phyloP scores from a whole-genome alignment of 2,797 vertebrate genomes.

The Ispidina picta region DNA sequence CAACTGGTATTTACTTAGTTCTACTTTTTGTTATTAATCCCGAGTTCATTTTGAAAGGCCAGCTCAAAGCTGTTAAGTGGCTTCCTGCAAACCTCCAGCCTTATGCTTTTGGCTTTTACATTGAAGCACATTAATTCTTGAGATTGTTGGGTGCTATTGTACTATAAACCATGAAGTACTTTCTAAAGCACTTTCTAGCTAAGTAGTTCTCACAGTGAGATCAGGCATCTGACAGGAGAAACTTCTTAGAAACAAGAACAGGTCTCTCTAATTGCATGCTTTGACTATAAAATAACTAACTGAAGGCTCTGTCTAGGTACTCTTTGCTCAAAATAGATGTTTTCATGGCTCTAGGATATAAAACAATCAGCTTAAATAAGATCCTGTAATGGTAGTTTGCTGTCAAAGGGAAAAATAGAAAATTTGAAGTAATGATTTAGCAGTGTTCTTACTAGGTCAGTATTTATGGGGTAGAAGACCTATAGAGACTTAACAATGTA shows the following conservation, averaged over 20 bases:
- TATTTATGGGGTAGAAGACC: not conserved
- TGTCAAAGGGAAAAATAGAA: not conserved
- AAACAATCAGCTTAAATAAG: not conserved
- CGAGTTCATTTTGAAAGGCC: not conserved
- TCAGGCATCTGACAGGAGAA: not conserved
- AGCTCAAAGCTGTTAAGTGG: not conserved
- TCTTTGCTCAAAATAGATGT: not conserved
- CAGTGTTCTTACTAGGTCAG: not conserved
- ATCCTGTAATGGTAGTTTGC: not conserved
- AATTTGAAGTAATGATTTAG: not conserved
- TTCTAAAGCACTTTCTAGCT: not conserved
- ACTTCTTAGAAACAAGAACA: not conserved
- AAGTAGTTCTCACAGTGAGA: not conserved
- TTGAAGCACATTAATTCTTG: not conserved
- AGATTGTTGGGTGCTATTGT: not conserved
- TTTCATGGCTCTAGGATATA: not conserved
- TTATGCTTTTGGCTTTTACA: not conserved
- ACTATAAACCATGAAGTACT: not conserved
- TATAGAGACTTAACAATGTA: not conserved
- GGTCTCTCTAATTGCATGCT: slow-evolving; percentile 8
- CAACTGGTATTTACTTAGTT: not conserved
- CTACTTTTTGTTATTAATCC: not conserved
- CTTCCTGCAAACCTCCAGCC: not conserved
- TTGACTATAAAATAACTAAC: not conserved
- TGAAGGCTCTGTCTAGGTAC: not conserved